Conservation (phyloP, 37 sponge, comb jelly and placozoan species). For the Oopsacas minuta region DNA sequence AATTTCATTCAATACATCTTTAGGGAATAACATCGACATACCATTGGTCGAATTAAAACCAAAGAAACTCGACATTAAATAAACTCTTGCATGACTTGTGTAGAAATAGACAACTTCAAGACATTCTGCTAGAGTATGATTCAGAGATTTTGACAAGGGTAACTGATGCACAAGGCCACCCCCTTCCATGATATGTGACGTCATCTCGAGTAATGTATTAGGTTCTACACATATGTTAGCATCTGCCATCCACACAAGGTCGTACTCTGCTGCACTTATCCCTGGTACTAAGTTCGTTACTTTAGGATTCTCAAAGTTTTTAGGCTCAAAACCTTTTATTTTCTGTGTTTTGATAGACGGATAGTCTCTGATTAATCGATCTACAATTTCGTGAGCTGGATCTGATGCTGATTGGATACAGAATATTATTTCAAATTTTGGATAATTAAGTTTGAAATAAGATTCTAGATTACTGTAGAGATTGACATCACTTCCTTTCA, state of each 20-base stretch:
- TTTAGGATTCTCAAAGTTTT: neutral
- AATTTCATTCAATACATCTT: neutral
- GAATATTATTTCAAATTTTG: neutral
- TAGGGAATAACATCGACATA: neutral
- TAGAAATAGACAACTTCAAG: neutral
- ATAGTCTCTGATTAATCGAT: neutral
- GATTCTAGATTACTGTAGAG: slow-evolving; percentile 1
- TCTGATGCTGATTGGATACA: neutral
- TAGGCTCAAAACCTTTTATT: neutral
- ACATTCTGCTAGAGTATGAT: neutral
- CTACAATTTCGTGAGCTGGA: neutral
- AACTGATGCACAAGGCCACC: neutral
- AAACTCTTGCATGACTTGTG: neutral
- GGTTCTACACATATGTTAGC: neutral
- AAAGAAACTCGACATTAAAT: neutral
- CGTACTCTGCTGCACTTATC: neutral
- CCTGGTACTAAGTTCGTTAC: neutral
- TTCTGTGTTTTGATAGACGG: neutral
- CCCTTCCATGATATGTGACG: neutral
- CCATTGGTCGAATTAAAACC: neutral
- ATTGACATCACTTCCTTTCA: neutral
- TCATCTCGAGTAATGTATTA: neutral
- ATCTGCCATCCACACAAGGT: neutral
- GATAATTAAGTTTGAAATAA: neutral
- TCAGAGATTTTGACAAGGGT: neutral